Evolutionary conservation across 92 coral and sea anemone species (phyloP), one percentile per base, ranked within the genome.

Genomic region (Umimayanthus kanabou): DNA sequence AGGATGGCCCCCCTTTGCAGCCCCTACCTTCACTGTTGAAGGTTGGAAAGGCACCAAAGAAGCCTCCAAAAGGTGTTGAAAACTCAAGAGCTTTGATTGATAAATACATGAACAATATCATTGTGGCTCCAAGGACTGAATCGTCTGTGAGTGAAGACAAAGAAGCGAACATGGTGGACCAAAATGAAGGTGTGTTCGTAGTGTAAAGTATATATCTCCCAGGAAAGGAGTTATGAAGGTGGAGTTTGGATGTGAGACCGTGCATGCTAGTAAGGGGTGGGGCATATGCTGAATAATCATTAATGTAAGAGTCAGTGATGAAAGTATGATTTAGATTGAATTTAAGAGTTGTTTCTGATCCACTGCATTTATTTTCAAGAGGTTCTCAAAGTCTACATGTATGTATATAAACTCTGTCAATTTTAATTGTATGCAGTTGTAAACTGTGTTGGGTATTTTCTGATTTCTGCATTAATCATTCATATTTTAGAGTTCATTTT

Each of bases 11-110:
- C 43, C 90, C 80, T 39, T 79, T 94, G 39, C 74, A 89, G 13
- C 87, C 84, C 49, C 83, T 94, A 57, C 98, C 98, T 0, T 89
- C 95, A 49, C 88, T 94, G 49, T 90, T 89, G 58, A 93, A 89
- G 82, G 87, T 91, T 45, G 95, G 98, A 49, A 81, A 65, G 29
- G 58, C 73, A 39, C 85, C 85, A 40, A 65, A 22, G 57, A 81
- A 81, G 43, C 85, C 85, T 33, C 39, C 57, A 39, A 81, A 39
- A 37, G 40, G 57, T 22, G 42, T 2, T 65, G 30, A 16, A 13
- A 65, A 81, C 43, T 39, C 69, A 0, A 81, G 69, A 6, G 39
- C 58, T 64, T 81, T 81, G 85, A 18, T 81, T 65, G 75, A 64
- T 39, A 81, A 81, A 65, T 81, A 81, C 30, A 64, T 1, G 23